phyloP scores from a whole-genome alignment of 2,797 vertebrate species.

The Acipenser transmontanus region DNA sequence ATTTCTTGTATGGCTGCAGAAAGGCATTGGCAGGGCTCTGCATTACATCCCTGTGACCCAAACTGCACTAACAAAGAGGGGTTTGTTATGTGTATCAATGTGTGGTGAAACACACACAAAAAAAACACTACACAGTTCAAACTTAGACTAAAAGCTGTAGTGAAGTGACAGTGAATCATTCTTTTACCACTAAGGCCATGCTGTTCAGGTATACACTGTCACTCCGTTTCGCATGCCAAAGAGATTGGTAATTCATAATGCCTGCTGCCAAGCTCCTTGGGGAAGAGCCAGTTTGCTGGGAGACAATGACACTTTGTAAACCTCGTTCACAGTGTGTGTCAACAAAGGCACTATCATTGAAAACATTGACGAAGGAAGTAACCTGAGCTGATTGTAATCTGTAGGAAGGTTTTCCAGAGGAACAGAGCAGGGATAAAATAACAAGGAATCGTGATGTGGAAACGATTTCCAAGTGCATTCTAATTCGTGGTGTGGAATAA shows the following conservation, averaged over 20 bases:
- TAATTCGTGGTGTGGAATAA: too few species aligned
- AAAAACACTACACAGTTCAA: too few species aligned
- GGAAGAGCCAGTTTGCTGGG: slow-evolving; percentile 52
- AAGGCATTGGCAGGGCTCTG: slow-evolving; percentile 5
- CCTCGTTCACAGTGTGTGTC: slow-evolving; percentile 37
- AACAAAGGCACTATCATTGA: slow-evolving; percentile 44
- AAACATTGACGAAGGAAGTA: slow-evolving; percentile 15
- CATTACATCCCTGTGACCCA: slow-evolving; percentile 12
- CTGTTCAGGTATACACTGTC: slow-evolving; percentile 29
- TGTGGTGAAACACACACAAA: neutral
- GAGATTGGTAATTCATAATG: slow-evolving; percentile 55
- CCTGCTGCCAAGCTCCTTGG: slow-evolving; percentile 41
- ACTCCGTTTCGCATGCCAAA: slow-evolving; percentile 46
- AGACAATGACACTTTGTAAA: slow-evolving; percentile 62
- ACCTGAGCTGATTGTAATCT: neutral
- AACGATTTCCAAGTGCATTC: too few species aligned
- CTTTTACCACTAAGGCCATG: too few species aligned
- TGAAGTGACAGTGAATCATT: too few species aligned
- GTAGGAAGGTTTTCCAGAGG: too few species aligned
- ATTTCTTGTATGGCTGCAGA: slow-evolving; percentile 10
- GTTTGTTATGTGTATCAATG: slow-evolving; percentile 26
- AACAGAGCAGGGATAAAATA: too few species aligned
- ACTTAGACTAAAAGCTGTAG: too few species aligned
- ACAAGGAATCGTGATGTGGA: too few species aligned
- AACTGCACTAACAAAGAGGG: slow-evolving; percentile 37